Conservation (phyloP, 2,888 invertebrate species). For the Drosophila robusta region DNA sequence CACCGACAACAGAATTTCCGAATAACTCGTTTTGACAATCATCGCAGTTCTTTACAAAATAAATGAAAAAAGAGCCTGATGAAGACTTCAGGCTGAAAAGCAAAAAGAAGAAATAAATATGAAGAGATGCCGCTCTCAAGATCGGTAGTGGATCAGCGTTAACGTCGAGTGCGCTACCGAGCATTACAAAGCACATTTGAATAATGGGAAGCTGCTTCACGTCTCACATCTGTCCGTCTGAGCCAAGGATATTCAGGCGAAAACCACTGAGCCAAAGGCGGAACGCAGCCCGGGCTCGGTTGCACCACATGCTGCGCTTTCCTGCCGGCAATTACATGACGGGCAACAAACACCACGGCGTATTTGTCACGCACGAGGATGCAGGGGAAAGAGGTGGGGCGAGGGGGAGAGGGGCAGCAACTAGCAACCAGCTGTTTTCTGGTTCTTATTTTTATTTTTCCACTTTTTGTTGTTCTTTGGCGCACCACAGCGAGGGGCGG, state of each 20-base stretch:
- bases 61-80: conserved; percentile 7
- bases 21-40: conserved; percentile 31
- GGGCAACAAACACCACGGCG: conserved; percentile 68
- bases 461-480: conserved; percentile 22
- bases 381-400: conserved; percentile 11
- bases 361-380: conserved; percentile 77
- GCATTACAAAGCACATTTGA: conserved; percentile 52
- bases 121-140: conserved; percentile 25
- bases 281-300: conserved; percentile 11
- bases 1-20: not conserved
- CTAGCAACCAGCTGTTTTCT: conserved; percentile 73
- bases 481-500: conserved; percentile 1
- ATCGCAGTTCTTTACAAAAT: conserved; percentile 19
- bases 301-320: conserved; percentile 63
- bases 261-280: conserved; percentile 32
- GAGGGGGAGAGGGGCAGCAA: conserved; percentile 17
- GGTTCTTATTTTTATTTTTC: conserved; percentile 57
- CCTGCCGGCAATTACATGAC: conserved; percentile 75
- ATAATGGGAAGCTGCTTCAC: conserved; percentile 32
- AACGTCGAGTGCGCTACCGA: conserved; percentile 17
- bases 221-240: conserved; percentile 27
- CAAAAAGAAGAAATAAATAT: not conserved
- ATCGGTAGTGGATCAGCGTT: conserved; percentile 32
- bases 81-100: conserved; percentile 29
- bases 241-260: conserved; percentile 57